Base-by-base conservation (phyloP, 1,140 invertebrate species). In the Hyphantria cunea region DNA sequence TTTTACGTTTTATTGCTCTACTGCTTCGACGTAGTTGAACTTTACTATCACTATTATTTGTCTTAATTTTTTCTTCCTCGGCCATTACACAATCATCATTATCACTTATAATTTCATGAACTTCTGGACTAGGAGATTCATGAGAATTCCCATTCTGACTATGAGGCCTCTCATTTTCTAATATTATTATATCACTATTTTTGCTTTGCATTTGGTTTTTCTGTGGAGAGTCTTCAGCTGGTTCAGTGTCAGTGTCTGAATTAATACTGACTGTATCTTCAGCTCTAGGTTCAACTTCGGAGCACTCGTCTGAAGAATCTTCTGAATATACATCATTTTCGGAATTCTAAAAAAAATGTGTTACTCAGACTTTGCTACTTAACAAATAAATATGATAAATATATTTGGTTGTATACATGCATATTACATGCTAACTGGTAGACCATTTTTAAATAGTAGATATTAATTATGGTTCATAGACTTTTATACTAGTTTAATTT, bases 1-100 rank as follows among this genome's bases (percentile, higher is more conserved):
- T 92, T 68, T 93, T 94, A n/a, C 92, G 91, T 74, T 94, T 94
- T 31, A 94, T 90, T 70, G 93, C 93, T 49, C 94, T 89, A 66
- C 92, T 93, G 80, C 93, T 94, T 62, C 94, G 88, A 61, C 94
- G 82, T 3, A 94, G 91, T 13, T 91, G 93, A 58, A 93, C 51
- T 68, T 74, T 74, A 17, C 48, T 74, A 52, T 82, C 76, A 66
- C 54, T 63, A 25, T 39, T 33, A 12, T 58, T 33, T 17, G 60
- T 66, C 12, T 63, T 63, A 17, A 66, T 51, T 52, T 86, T 82
- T 65, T 79, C 79, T 64, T 74, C 68, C 62, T 73, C 55, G 33
- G 64, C 69, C 11, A 68, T 9, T 0, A 73, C 62, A 72, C 63
- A 71, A 32, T 82, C 72, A 42, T 80, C 81, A 70, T 75, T 76